phyloP scores from a whole-genome alignment of 2,113 vertebrate species.

The Toxotes chatareus region DNA sequence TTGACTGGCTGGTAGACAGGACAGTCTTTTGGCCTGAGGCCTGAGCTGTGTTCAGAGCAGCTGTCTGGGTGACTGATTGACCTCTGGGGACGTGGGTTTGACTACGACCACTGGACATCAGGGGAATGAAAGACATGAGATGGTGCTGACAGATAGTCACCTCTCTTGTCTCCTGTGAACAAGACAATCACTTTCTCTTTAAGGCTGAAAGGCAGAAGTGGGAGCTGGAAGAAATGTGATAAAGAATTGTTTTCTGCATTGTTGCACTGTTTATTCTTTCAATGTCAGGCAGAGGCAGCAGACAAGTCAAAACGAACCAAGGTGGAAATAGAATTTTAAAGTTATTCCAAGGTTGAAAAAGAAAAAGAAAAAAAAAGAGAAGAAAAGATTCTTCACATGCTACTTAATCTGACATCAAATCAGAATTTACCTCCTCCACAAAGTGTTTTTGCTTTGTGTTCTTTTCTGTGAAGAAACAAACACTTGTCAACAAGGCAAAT shows the following conservation, averaged over 20 bases:
- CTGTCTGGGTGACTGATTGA: conserved; percentile 71
- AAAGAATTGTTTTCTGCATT: conserved; percentile 30
- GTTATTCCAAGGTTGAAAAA: conserved; percentile 47
- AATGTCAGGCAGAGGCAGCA: conserved; percentile 31
- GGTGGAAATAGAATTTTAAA: conserved; percentile 31
- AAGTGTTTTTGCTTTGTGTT: conserved; percentile 36
- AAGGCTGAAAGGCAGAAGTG: conserved; percentile 20
- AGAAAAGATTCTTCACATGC: conserved; percentile 24
- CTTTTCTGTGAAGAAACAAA: conserved; percentile 65
- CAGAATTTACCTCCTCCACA: conserved; percentile 46
- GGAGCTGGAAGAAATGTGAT: conserved; percentile 37
- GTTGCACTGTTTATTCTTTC: conserved; percentile 52
- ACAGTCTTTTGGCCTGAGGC: conserved; percentile 43
- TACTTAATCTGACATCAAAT: conserved; percentile 59
- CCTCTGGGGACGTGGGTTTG: conserved; percentile 57
- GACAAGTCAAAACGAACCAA: conserved; percentile 34
- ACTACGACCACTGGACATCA: conserved; percentile 55
- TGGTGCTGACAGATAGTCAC: conserved; percentile 71
- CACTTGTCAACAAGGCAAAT: conserved; percentile 59
- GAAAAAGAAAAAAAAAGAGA: conserved; percentile 14
- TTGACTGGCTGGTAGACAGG: conserved; percentile 23
- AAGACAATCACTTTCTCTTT: conserved; percentile 58
- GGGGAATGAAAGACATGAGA: conserved; percentile 59
- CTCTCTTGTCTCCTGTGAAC: conserved; percentile 65
- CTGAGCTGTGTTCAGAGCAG: conserved; percentile 42